Evolutionary conservation across 2,113 vertebrate species (phyloP).

Genomic region (Polypterus bichir): DNA sequence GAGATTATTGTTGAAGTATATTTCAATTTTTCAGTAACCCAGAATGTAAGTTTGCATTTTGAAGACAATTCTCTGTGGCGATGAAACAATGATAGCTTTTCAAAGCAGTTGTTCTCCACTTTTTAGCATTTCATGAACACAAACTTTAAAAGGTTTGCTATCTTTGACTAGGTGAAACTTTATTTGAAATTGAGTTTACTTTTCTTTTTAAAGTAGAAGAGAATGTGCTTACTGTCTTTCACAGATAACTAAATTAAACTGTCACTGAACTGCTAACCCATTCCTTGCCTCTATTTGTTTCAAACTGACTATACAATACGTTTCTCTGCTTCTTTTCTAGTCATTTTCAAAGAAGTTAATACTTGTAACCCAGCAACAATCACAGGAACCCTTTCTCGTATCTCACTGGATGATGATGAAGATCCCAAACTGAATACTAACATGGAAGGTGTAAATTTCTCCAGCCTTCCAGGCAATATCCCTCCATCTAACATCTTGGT

Average conservation of each 20-base stretch:
- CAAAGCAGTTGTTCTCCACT: too few relatives aligned
- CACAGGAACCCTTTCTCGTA: slow-evolving; percentile 87
- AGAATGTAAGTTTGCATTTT: too few relatives aligned
- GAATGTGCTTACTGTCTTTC: neutral
- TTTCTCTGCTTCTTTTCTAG: slow-evolving; percentile 35
- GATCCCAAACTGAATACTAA: slow-evolving; percentile 80
- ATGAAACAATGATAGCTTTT: too few relatives aligned
- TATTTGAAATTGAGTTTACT: neutral
- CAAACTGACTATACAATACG: neutral
- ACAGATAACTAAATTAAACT: neutral
- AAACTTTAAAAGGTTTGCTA: too few relatives aligned
- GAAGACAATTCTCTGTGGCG: too few relatives aligned
- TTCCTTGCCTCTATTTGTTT: slow-evolving; percentile 6
- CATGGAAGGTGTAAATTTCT: slow-evolving; percentile 79
- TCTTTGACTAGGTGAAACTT: too few relatives aligned
- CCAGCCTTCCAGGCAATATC: slow-evolving; percentile 83
- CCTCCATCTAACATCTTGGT: slow-evolving; percentile 75
- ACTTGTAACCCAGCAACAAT: slow-evolving; percentile 93
- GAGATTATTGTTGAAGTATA: too few relatives aligned
- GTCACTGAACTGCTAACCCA: neutral
- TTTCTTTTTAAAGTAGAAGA: too few relatives aligned
- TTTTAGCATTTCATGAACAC: too few relatives aligned
- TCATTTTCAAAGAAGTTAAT: slow-evolving; percentile 95
- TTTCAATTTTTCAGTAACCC: too few relatives aligned
- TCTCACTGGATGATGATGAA: slow-evolving; percentile 89